Evolutionary conservation across 1,140 invertebrate species (phyloP), one percentile per base, ranked within the genome.

Genomic region (Watersipora subatra): DNA sequence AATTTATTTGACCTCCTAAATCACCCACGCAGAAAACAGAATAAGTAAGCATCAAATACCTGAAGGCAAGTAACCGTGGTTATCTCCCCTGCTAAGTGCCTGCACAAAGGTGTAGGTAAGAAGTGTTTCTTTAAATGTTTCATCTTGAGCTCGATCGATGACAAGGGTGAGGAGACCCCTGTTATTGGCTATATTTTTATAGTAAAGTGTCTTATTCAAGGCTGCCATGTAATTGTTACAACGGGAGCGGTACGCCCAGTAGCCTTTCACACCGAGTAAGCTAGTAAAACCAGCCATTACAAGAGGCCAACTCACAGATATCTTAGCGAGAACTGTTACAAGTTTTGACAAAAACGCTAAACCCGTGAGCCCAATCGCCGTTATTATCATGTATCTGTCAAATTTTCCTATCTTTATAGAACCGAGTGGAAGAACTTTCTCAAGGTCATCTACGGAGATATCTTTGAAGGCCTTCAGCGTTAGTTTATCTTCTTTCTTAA

Each of bases 401-500:
- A 68, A n/a, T 3, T 66, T 62, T 3, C 62, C 69, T 66, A 78
- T 78, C n/a, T 65, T 58, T 7, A 78, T 71, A 61, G 69, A 72
- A 19, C 76, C 76, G 67, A 76, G 74, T 19, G 78, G 78, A 2
- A 79, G 67, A 2, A 79, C 58, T 71, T 76, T 75, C 67, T 78
- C 76, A 22, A 79, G 66, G 26, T 67, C 67, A 62, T 73, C 71
- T 2, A 72, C 65, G 15, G 76, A 76, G 24, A 79, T 71, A 67
- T 79, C 78, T 69, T 77, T 77, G 59, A 78, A 79, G 25, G 70
- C 72, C 68, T 79, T 79, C 28, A 79, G 66, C 27, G 73, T 67
- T 2, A 79, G 72, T 69, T 77, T 77, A 25, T 72, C 68, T 66
- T 78, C 76, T 46, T 71, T 71, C 69, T 76, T 77, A 24, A 77